Evolutionary conservation across 2,113 vertebrate species (phyloP).

Genomic region (Fulmarus glacialis): DNA sequence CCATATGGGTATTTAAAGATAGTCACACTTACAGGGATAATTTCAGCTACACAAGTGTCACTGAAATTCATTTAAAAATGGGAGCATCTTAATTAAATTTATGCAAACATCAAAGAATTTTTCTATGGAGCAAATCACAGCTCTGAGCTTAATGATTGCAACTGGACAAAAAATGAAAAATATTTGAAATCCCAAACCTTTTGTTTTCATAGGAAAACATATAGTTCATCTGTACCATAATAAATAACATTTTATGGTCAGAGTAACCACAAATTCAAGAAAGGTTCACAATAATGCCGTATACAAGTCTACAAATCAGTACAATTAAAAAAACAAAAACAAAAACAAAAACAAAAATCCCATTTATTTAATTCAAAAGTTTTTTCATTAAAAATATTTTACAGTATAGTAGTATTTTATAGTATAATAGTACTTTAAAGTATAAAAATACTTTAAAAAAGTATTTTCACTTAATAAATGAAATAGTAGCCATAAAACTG

Average conservation of each 20-base stretch:
- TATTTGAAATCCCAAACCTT: neutral
- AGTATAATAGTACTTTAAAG: neutral
- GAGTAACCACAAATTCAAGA: neutral
- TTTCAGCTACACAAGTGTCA: neutral
- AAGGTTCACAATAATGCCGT: neutral
- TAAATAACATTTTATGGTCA: neutral
- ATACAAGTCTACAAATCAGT: neutral
- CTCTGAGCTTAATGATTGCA: neutral
- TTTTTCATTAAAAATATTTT: neutral
- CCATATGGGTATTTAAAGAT: neutral
- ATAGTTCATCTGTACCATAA: neutral
- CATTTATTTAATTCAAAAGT: neutral
- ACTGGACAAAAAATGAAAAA: neutral
- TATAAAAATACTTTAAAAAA: neutral
- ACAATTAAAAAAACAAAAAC: neutral
- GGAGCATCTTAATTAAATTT: neutral
- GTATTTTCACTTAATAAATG: neutral
- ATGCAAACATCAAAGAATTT: neutral
- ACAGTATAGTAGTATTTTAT: neutral
- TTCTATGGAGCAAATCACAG: neutral
- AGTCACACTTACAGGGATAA: neutral
- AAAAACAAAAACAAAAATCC: too few relatives aligned
- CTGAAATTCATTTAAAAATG: neutral
- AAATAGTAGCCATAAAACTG: neutral
- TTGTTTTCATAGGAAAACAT: neutral